Evolutionary conservation across 2,888 invertebrate genomes (phyloP).

Genomic region (Sepioteuthis lessoniana): DNA sequence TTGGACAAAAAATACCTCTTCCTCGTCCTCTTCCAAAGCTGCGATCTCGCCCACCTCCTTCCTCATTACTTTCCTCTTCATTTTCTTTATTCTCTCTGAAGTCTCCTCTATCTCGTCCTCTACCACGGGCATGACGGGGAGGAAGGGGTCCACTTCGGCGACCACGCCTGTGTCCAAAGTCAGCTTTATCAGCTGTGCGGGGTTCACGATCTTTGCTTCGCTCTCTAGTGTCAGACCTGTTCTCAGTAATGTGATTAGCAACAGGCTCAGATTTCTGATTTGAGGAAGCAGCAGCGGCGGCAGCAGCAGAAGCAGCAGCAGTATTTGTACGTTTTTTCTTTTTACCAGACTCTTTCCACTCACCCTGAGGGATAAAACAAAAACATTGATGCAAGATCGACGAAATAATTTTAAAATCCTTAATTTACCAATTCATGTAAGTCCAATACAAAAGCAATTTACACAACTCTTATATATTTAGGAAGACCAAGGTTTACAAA

Average conservation of each 20-base stretch:
- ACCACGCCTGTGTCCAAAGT: slow-evolving; percentile 48
- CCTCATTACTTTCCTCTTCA: slow-evolving; percentile 46
- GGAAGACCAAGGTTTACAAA: no score
- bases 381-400: not conserved
- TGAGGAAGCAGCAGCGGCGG: slow-evolving; percentile 50
- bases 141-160: slow-evolving; percentile 41
- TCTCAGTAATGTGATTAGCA: slow-evolving; percentile 59
- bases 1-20: slow-evolving; percentile 49
- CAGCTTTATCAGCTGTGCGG: slow-evolving; percentile 48
- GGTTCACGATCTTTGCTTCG: slow-evolving; percentile 54
- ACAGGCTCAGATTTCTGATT: slow-evolving; percentile 57
- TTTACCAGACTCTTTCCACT: slow-evolving; percentile 69
- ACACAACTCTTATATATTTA: no score
- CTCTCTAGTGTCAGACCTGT: slow-evolving; percentile 58
- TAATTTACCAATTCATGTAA: not conserved
- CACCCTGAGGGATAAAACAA: slow-evolving; percentile 55
- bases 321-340: slow-evolving; percentile 63
- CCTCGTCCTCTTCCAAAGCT: slow-evolving; percentile 53
- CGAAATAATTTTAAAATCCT: not conserved
- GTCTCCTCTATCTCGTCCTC: slow-evolving; percentile 46
- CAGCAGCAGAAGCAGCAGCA: slow-evolving; percentile 46
- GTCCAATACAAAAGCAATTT: no score
- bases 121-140: slow-evolving; percentile 39
- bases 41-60: slow-evolving; percentile 45
- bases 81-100: slow-evolving; percentile 46